Evolutionary conservation across 2,888 invertebrate species (phyloP), one percentile per base, ranked within the genome.

Genomic region (Plebejus argus): DNA sequence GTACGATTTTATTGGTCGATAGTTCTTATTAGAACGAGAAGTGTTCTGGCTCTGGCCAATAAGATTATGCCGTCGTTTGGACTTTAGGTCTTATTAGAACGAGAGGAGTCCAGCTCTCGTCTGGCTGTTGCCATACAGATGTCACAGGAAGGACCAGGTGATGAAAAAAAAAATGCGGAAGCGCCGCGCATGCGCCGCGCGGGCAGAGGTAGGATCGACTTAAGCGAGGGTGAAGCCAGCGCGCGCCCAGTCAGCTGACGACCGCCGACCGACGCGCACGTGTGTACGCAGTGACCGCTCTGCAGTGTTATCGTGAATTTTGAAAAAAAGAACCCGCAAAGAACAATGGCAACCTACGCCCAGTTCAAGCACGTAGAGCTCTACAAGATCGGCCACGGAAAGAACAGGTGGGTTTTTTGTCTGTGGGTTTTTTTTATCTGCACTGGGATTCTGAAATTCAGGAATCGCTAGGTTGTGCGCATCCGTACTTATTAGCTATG

Each of bases 281-380:
- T 79, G 81, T 80, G 78, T 84, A 83, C 83, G 85, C 83, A 84
- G 83, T 84, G 84, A 81, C 79, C 81, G 80, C 84, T 66, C 45
- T 18, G 82, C 81, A 83, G 83, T 85, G 84, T 83, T 82, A 82
- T 78, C 78, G 78, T 78, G 76, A 75, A 85, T 85, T 84, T 53
- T 53, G 15, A 53, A 53, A 85, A 85, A 84, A 80, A 83, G 84
- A 82, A 82, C 79, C 80, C 78, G 78, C 78, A 75, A 82, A 70
- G 79, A 87, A 86, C 10, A 86, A 97, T 98, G 98, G 98, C 98
- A 91, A 97, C 98, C 90, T 98, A 98, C 95, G 97, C 98, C 89
- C 96, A 97, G 84, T 98, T 98, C 95, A 97, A 98, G 95, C 98
- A 98, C 95, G 97, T 98, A 92, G 98, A 98, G 95, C 96, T 98